A percentile compares a stretch with the other conserved stretches of the same genome.
Evolutionary conservation across 2,113 vertebrate species (phyloP).

Genomic region (Pterophyllum scalare): DNA sequence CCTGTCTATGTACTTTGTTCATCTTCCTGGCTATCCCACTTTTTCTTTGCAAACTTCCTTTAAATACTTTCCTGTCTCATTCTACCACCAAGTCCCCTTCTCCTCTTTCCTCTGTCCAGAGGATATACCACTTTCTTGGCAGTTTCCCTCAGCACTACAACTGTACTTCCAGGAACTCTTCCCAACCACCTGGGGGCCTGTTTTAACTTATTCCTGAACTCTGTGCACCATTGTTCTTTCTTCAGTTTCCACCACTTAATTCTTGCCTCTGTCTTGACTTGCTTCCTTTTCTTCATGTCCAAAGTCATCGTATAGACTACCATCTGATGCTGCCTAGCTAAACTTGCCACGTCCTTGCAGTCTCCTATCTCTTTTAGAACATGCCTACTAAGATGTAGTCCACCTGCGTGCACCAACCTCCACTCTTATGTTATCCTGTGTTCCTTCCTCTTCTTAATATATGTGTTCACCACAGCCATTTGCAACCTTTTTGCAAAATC

Average conservation of each 20-base stretch:
- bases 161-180: too few relatives aligned
- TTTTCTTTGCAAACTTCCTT: background rate
- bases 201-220: too few relatives aligned
- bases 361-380: background rate
- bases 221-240: background rate
- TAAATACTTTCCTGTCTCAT: background rate
- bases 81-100: background rate
- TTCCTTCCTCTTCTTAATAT: background rate
- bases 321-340: background rate
- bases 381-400: too few relatives aligned
- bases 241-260: background rate
- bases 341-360: background rate
- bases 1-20: background rate
- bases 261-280: background rate
- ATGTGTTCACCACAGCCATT: background rate
- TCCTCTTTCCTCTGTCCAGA: background rate
- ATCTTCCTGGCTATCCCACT: background rate
- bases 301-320: background rate
- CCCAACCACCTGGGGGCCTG: too few relatives aligned
- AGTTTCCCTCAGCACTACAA: background rate
- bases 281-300: background rate
- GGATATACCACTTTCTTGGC: background rate
- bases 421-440: background rate
- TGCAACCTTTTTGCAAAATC: background rate
- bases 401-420: too few relatives aligned